Base-by-base conservation (phyloP, 2,113 vertebrate species). In the Amphiprion ocellaris region DNA sequence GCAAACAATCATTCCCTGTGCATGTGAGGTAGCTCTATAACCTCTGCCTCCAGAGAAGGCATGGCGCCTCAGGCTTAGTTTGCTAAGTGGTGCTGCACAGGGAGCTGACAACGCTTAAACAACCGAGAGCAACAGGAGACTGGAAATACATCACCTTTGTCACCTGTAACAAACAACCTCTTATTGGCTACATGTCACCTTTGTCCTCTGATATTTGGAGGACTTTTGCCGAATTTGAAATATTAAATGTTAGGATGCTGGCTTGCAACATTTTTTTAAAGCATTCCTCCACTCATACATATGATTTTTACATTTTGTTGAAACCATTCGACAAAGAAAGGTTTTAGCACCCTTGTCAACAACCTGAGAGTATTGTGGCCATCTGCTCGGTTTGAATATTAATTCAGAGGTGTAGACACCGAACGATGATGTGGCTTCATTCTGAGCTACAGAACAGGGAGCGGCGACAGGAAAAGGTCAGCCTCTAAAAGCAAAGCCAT, bases 401-500 rank as follows among this genome's bases (percentile, higher is more conserved):
- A 41, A 6, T 49, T 77, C 39, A 55, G 19, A 47, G 56, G 39
- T 70, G 59, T 26, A 46, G 67, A 77, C 61, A 58, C 37, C 3
- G 5, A 33, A 23, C 62, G 30, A 61, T 14, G 58, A 30, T n/a
- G 41, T 47, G 61, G 21, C 41, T 53, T 62, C 28, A 24, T 49
- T 67, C 65, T 30, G 47, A 62, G 69, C 69, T 26, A 55, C 59
- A 41, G 49, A 72, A 58, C 49, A 71, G 30, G 5, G 26, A 82
- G 26, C 50, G 49, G 50, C 17, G 37, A 68, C 30, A 37, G 53
- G 33, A 55, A 87, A 79, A 93, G 83, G 87, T 92, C 84, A 76
- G 69, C 50, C 26, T 66, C 76, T 91, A 88, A 93, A 94, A 93
- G 90, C 87, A 90, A 92, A 88, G 23, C 52, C 14, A 14, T 82